These are phyloP conservation scores for Coracopsis vasa DNA, from an alignment of 2,113 vertebrate species.

Conservation along the genomic window DNA sequence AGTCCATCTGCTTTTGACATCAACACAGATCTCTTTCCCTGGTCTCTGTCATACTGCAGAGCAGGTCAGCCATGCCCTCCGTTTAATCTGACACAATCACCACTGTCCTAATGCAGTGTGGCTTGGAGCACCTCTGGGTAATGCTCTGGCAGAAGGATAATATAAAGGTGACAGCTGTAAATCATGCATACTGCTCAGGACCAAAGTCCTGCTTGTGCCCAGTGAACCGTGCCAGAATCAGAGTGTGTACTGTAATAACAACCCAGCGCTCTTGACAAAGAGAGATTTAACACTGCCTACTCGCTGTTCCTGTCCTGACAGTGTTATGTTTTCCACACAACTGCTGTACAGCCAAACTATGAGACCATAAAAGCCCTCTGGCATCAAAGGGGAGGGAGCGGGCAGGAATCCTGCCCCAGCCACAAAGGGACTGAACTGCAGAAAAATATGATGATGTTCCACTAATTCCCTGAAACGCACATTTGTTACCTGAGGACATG, in stretches of 20 bases:
- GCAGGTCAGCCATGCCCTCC: background rate
- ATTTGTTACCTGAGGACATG: background rate
- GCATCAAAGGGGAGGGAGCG: background rate
- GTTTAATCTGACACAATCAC: background rate
- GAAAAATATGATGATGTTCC: background rate
- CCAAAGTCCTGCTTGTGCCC: background rate
- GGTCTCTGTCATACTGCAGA: background rate
- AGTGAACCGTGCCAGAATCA: background rate
- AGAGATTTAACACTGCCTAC: background rate
- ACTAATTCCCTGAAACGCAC: background rate
- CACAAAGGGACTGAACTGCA: background rate
- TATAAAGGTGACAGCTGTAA: constrained; percentile 17
- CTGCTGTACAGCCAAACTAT: background rate
- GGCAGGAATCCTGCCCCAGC: background rate
- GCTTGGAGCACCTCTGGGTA: background rate
- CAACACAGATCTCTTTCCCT: background rate
- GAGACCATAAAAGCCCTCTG: background rate
- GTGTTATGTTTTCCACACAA: background rate
- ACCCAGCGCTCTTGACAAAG: background rate
- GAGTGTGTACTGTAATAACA: background rate
- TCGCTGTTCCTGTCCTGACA: background rate
- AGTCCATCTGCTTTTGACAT: background rate
- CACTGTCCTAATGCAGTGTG: fast-evolving
- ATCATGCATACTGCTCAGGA: background rate
- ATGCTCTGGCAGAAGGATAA: background rate